Conservation (phyloP, 2,113 vertebrate genomes). For the Zapornia atra region DNA sequence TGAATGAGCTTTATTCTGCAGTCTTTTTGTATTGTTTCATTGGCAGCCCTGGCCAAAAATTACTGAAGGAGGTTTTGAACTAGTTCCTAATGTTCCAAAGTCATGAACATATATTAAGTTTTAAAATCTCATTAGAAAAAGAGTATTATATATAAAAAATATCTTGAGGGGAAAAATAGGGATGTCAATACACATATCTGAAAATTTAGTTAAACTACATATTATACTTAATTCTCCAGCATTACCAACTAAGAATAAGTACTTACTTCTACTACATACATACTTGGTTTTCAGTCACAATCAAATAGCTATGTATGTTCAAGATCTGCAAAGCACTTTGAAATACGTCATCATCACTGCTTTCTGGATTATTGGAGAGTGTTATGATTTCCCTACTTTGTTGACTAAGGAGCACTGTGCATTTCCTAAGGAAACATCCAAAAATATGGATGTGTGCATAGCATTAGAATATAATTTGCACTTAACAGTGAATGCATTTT, state of each 20-base stretch:
- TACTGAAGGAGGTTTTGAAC: background rate
- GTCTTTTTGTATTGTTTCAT: background rate
- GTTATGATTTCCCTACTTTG: background rate
- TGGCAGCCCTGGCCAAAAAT: background rate
- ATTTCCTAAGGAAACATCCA: background rate
- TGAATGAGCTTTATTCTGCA: background rate
- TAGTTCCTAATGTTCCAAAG: background rate
- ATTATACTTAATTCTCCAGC: background rate
- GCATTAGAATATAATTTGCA: background rate
- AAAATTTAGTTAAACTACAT: background rate
- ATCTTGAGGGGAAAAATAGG: background rate
- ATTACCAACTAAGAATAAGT: background rate
- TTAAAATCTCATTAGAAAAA: background rate
- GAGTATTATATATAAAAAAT: background rate
- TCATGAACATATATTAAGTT: background rate
- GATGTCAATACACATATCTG: background rate
- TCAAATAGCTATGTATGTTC: background rate
- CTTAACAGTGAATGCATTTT: background rate
- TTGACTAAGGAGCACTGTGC: background rate
- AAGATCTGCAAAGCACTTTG: background rate
- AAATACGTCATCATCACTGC: background rate
- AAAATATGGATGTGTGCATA: background rate
- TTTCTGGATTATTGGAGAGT: background rate
- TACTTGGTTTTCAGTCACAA: background rate
- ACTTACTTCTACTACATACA: background rate